Conservation (phyloP, 2,888 invertebrate species). For the Epinotia nisella region DNA sequence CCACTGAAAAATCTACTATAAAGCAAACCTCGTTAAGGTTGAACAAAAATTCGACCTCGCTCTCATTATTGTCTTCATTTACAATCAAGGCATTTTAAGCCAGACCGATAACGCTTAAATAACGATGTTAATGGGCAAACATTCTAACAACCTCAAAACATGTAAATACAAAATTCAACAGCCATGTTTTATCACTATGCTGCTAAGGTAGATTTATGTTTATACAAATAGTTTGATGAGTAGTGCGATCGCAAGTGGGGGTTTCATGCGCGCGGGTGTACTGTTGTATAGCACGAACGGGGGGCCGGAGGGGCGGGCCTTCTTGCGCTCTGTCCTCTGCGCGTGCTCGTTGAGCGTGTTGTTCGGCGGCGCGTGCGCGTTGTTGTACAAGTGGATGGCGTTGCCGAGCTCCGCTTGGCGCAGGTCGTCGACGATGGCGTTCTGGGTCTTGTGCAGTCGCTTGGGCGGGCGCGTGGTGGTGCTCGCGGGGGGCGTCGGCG, state of each 20-base stretch:
- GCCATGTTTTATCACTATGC: slow-evolving; percentile 79
- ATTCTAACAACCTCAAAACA: slow-evolving; percentile 76
- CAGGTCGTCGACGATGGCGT: slow-evolving; percentile 70
- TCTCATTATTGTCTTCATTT: slow-evolving; percentile 70
- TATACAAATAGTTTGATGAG: slow-evolving; percentile 54
- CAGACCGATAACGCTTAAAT: slow-evolving; percentile 58
- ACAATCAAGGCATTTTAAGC: slow-evolving; percentile 65
- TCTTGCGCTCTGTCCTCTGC: slow-evolving; percentile 75
- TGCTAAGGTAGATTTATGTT: slow-evolving; percentile 57
- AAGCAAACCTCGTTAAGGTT: slow-evolving; percentile 17
- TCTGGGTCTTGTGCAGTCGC: slow-evolving; percentile 74
- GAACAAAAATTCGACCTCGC: slow-evolving; percentile 38
- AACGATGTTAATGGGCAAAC: slow-evolving; percentile 70
- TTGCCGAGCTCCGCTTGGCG: slow-evolving; percentile 72
- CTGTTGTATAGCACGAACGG: slow-evolving; percentile 70
- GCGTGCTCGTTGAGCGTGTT: slow-evolving; percentile 73
- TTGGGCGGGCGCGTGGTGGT: slow-evolving; percentile 66
- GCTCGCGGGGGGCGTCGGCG: slow-evolving; percentile 65
- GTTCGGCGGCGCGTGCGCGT: slow-evolving; percentile 64
- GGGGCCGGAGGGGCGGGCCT: slow-evolving; percentile 76
- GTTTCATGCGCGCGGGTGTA: slow-evolving; percentile 44
- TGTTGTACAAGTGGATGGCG: slow-evolving; percentile 72
- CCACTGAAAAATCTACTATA: slow-evolving; percentile 41
- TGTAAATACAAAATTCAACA: slow-evolving; percentile 79
- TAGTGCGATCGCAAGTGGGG: slow-evolving; percentile 43